Percentiles rank a stretch among this genome's conserved stretches.
Evolutionary conservation across 2,113 vertebrate species (phyloP).

Genomic region (Mus pahari): DNA sequence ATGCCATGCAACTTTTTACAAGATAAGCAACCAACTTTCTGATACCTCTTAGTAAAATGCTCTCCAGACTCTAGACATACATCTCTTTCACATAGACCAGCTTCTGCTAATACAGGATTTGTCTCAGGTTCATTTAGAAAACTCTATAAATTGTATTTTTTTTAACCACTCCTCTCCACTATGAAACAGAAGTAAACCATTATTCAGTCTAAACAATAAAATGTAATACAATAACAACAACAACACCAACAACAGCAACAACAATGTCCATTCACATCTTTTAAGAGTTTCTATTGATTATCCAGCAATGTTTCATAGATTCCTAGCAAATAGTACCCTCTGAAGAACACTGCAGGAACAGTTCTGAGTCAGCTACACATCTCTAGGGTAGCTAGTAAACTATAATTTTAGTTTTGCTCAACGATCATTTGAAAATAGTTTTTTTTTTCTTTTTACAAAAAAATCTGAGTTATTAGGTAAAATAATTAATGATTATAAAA

Average conservation of each 20-base stretch:
- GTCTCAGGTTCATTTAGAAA: slow-evolving; percentile 31
- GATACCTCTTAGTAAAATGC: not conserved
- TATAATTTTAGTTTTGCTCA: not conserved
- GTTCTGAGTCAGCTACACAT: no score
- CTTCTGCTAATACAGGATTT: not conserved
- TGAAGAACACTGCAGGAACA: no score
- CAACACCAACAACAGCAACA: no score
- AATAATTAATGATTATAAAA: not conserved
- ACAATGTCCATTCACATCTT: no score
- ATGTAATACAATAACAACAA: no score
- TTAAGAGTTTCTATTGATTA: no score
- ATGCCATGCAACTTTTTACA: not conserved
- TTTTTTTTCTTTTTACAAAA: not conserved
- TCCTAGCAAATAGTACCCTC: no score
- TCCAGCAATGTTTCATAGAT: no score
- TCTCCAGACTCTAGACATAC: slow-evolving; percentile 28
- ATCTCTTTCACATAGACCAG: not conserved
- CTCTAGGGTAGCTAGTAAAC: not conserved
- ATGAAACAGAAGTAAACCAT: not conserved
- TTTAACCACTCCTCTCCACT: not conserved
- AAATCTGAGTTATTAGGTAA: not conserved
- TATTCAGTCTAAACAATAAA: slow-evolving; percentile 15
- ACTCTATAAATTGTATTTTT: not conserved
- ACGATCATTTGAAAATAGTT: not conserved
- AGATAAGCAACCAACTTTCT: not conserved